phyloP scores from a whole-genome alignment of 1,140 invertebrate species.

The Leptinotarsa texana region DNA sequence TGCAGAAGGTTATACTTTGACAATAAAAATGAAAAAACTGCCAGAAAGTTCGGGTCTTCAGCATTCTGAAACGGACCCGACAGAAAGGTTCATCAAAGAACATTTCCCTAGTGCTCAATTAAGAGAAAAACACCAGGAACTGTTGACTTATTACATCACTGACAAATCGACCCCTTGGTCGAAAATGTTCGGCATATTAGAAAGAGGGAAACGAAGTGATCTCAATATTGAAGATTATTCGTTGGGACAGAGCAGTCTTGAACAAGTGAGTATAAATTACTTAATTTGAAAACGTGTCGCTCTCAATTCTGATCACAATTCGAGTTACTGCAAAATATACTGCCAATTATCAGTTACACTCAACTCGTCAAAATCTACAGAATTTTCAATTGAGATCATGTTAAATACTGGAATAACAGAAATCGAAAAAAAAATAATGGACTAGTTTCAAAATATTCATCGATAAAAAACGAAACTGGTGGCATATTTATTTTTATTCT shows the following conservation, averaged over 20 bases:
- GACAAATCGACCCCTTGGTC: slow-evolving; percentile 66
- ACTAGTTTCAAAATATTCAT: too few relatives aligned
- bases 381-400: too few relatives aligned
- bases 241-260: slow-evolving; percentile 80
- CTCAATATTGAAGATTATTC: slow-evolving; percentile 80
- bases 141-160: slow-evolving; percentile 75
- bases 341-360: too few relatives aligned
- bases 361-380: too few relatives aligned
- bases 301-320: not conserved
- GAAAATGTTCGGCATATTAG: slow-evolving; percentile 75
- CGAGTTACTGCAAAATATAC: too few relatives aligned
- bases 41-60: slow-evolving; percentile 24
- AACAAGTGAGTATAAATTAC: slow-evolving; percentile 65
- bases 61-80: slow-evolving; percentile 35
- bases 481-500: too few relatives aligned
- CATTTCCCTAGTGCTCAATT: slow-evolving; percentile 56
- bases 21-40: slow-evolving; percentile 52
- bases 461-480: too few relatives aligned
- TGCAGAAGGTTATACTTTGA: slow-evolving; percentile 60
- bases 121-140: slow-evolving; percentile 76
- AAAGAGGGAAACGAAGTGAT: slow-evolving; percentile 61
- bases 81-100: slow-evolving; percentile 56
- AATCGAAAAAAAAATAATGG: too few relatives aligned
- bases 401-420: too few relatives aligned
- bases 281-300: not conserved